Percentiles rank a stretch among this genome's conserved stretches.
Evolutionary conservation across 1,140 invertebrate genomes (phyloP).

Genomic region (Drosophila serrata): DNA sequence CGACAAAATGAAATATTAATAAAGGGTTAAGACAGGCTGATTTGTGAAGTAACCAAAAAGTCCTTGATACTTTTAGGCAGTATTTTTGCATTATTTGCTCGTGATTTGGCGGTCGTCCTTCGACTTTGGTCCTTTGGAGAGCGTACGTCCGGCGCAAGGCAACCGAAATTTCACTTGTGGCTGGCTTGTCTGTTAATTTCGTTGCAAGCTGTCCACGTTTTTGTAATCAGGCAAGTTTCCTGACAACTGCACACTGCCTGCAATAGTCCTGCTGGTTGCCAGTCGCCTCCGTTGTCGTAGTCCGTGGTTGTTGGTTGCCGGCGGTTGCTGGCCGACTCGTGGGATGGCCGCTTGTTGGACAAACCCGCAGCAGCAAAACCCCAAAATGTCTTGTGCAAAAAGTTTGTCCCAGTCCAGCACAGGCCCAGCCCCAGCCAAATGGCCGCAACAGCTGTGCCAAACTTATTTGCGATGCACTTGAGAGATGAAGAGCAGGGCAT

Average conservation of each 20-base stretch:
- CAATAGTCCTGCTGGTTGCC: slow-evolving; percentile 36
- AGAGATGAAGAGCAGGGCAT: slow-evolving; percentile 24
- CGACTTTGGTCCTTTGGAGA: slow-evolving; percentile 3
- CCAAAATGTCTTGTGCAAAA: slow-evolving; percentile 72
- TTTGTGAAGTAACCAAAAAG: not conserved
- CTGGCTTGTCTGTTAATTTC: slow-evolving; percentile 78
- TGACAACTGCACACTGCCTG: slow-evolving; percentile 73
- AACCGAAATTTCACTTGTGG: slow-evolving; percentile 79
- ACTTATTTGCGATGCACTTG: slow-evolving; percentile 58
- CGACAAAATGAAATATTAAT: not conserved
- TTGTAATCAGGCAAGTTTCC: slow-evolving; percentile 79
- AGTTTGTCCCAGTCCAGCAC: slow-evolving; percentile 53
- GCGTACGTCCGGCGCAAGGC: slow-evolving; percentile 49
- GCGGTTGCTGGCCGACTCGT: slow-evolving; percentile 31
- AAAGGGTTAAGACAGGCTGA: not conserved
- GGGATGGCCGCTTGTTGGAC: slow-evolving; percentile 52
- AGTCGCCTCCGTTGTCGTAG: slow-evolving; percentile 27
- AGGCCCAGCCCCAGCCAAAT: slow-evolving; percentile 37
- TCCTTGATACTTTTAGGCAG: not conserved
- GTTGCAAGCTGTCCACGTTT: slow-evolving; percentile 75
- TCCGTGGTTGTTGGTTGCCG: slow-evolving; percentile 30
- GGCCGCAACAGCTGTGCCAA: slow-evolving; percentile 66
- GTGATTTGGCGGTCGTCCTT: slow-evolving; percentile 52
- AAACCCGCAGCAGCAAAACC: slow-evolving; percentile 61
- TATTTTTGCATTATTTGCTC: slow-evolving; percentile 56